Base-by-base conservation (phyloP, 1,140 invertebrate genomes). In the Apis laboriosa region DNA sequence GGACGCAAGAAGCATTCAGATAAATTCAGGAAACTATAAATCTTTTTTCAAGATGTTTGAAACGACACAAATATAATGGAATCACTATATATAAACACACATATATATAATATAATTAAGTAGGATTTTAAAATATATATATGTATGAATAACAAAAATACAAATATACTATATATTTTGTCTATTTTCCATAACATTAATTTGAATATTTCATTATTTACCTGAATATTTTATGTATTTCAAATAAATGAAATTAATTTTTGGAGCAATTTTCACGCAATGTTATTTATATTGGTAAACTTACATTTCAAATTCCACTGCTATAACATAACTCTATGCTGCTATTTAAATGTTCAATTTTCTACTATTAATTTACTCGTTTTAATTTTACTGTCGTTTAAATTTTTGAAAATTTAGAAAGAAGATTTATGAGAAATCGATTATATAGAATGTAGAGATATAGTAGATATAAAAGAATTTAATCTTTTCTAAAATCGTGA, bases 11-110 rank as follows among this genome's bases (percentile, higher is more conserved):
- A 21, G 21, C 58, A 71, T 64, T 77, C 75, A 56, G 51, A 83
- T 86, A 84, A 80, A 86, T 87, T 87, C 80, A 72, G 73, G 58
- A 84, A 86, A 73, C 72, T 80, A 70, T 86, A 86, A 79, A 87
- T 86, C 86, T 79, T 87, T 67, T 83, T 68, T 66, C 64, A 58
- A 68, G 61, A 19, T 34, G 51, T 56, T 67, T 49, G 13, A 71
- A 83, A 9, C 28, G 11, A 34, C 34, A 9, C 68, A 71, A 28
- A 17, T 64, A 71, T 58, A 28, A 60, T 86, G 24, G 55, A 55
- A 55, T 70, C 60, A 60, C 53, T 21, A 61, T 56, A 17, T 4
- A 9, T 19, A 21, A 58, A 72, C 24, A 79, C 51, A 34, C 34
- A 28, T 15, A 17, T 82, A 15, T 21, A 1, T 17, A 13, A 1